phyloP scores from a whole-genome alignment of 2,113 vertebrate species.

The Sminthopsis crassicaudata region DNA sequence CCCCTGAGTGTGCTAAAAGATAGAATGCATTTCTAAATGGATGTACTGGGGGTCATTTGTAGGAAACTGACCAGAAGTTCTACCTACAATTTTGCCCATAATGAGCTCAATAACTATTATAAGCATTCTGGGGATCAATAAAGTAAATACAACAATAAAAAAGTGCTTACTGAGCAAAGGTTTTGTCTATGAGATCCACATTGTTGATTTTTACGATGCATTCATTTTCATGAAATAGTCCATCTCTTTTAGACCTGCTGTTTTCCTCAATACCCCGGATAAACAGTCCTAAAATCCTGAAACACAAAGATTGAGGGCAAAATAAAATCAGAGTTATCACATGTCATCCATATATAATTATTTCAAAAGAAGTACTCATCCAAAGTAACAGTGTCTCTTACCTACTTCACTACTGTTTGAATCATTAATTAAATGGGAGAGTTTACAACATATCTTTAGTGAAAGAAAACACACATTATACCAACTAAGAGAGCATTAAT shows the following conservation, averaged over 20 bases:
- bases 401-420: conserved; percentile 31
- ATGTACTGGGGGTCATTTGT: conserved; percentile 36
- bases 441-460: not conserved
- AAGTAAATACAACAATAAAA: conserved; percentile 47
- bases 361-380: conserved; percentile 51
- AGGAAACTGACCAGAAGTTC: conserved; percentile 50
- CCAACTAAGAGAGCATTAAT: not conserved
- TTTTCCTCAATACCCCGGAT: conserved; percentile 95
- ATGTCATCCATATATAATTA: conserved; percentile 45
- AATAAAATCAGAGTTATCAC: conserved; percentile 49
- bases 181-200: conserved; percentile 92
- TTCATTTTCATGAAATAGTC: conserved; percentile 93
- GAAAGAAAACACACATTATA: conserved; percentile 7
- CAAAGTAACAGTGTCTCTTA: conserved; percentile 49
- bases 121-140: conserved; percentile 54
- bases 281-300: conserved; percentile 92
- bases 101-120: conserved; percentile 52
- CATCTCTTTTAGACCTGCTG: conserved; percentile 92
- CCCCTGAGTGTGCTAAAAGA: not conserved
- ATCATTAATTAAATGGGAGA: conserved; percentile 27
- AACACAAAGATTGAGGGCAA: conserved; percentile 43
- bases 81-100: conserved; percentile 29
- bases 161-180: conserved; percentile 94
- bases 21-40: conserved; percentile 34
- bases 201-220: conserved; percentile 96